Evolutionary conservation across 2,888 invertebrate genomes (phyloP).

Genomic region (Thymelicus sylvestris): DNA sequence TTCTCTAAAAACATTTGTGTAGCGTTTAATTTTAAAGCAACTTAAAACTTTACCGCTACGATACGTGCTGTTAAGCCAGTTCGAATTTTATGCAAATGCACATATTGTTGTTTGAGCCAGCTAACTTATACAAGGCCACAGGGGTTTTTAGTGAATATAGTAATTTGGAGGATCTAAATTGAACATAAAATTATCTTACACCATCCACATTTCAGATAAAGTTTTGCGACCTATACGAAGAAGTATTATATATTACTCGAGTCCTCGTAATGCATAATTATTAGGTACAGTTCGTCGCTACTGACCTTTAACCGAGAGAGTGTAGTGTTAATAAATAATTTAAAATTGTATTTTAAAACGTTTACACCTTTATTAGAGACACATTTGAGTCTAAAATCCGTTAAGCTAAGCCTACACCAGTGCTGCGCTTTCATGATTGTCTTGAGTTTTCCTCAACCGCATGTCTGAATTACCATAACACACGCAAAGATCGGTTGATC

Average conservation of each 20-base stretch:
- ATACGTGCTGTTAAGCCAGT: constrained; percentile 61
- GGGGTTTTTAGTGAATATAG: constrained; percentile 45
- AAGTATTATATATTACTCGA: neutral
- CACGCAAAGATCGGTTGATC: no score
- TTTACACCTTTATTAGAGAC: no score
- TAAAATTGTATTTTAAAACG: no score
- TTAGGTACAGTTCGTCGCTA: neutral
- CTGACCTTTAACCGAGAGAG: neutral
- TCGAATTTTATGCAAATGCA: constrained; percentile 70
- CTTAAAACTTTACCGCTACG: constrained; percentile 61
- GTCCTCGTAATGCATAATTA: constrained; percentile 1
- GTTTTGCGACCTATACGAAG: constrained; percentile 7
- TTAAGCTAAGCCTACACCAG: no score
- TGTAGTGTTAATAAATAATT: no score
- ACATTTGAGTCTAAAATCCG: no score
- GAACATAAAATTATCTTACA: constrained; percentile 38
- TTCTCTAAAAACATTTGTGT: constrained; percentile 24
- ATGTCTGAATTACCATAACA: no score
- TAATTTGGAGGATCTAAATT: constrained; percentile 43
- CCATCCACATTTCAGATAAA: constrained; percentile 16
- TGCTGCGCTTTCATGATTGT: no score
- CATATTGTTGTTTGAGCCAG: constrained; percentile 51
- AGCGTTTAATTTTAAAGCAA: constrained; percentile 48
- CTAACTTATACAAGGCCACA: constrained; percentile 40
- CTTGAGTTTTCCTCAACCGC: no score